Base-by-base conservation (phyloP, 2,797 vertebrate genomes). In the Trachurus trachurus region DNA sequence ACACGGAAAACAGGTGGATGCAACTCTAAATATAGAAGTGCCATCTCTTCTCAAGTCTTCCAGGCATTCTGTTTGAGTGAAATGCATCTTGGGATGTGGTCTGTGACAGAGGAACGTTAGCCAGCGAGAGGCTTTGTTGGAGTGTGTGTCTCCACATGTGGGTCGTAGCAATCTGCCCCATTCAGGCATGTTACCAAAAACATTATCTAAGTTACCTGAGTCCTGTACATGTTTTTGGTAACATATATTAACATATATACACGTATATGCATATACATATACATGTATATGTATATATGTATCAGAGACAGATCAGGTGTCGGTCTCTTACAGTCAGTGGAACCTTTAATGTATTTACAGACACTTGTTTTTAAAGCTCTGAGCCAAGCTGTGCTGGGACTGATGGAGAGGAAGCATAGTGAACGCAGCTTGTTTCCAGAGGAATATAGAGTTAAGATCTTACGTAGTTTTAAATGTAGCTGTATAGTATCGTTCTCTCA, bases 41-140 rank as follows among this genome's bases (percentile, higher is more conserved):
- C 90, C 90, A 90, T 90, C 82, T 91, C 78, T 87, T 88, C 86
- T 79, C 76, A 89, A 86, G 95, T 96, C 94, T 94, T 95, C 94
- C 94, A 90, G 89, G 78, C 83, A 86, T 91, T 92, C 17, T 79
- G 85, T 88, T 85, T 80, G 50, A 76, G 74, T 76, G 72, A 89
- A 92, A 80, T 87, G 85, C 81, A 83, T 88, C 78, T 62, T 60
- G 68, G 81, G 80, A 74, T 64, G 62, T 73, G 65, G 71, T 75
- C 26, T 78, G n/a, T 64, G 78, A 86, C 84, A 66, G 76, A 88
- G 71, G 83, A n/a, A 79, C 61, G 65, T 74, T 79, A 80, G 69
- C 74, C 56, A 47, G 79, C 11, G 65, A 56, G 65, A 59, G 74
- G 56, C 60, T 71, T 42, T 50, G 53, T 73, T 9, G 2, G 87